A percentile compares a stretch with the other conserved stretches of the same genome.
These are phyloP conservation scores for Amblyornis subalaris DNA, from an alignment of 2,113 vertebrate genomes.

Conservation along the genomic window DNA sequence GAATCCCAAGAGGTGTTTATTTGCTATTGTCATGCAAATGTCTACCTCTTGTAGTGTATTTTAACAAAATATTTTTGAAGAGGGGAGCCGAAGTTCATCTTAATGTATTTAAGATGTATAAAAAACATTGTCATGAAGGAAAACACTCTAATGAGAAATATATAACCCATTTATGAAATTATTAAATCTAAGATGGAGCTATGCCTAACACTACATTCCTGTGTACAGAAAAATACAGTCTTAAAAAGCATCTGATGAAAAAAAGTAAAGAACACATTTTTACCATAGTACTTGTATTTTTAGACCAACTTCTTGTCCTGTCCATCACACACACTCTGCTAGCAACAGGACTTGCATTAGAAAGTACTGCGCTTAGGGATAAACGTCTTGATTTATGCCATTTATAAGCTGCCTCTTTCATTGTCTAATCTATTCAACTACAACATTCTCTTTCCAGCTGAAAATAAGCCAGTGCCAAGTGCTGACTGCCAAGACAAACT, in stretches of 20 bases:
- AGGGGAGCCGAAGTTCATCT: not conserved
- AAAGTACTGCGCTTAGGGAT: not conserved
- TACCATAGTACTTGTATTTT: not conserved
- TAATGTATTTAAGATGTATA: slow-evolving; percentile 21
- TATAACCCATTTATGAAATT: not conserved
- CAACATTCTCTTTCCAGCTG: not conserved
- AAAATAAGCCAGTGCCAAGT: slow-evolving; percentile 23
- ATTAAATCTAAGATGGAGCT: not conserved
- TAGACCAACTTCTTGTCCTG: not conserved
- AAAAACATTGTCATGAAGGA: slow-evolving; percentile 2
- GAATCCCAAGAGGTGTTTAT: slow-evolving; percentile 48
- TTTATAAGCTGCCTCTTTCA: not conserved
- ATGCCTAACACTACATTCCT: not conserved
- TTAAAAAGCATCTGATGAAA: not conserved
- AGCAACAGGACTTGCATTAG: not conserved
- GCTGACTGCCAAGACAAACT: not conserved
- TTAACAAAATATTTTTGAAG: not conserved
- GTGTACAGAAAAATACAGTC: not conserved
- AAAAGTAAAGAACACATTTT: not conserved
- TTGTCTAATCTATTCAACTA: slow-evolving; percentile 18
- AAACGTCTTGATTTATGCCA: not conserved
- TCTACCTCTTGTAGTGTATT: not conserved
- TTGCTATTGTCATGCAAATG: slow-evolving; percentile 36
- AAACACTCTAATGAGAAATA: not conserved
- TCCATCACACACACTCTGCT: not conserved